Base-by-base conservation (phyloP, 2,797 vertebrate species). In the Myripristis murdjan region DNA sequence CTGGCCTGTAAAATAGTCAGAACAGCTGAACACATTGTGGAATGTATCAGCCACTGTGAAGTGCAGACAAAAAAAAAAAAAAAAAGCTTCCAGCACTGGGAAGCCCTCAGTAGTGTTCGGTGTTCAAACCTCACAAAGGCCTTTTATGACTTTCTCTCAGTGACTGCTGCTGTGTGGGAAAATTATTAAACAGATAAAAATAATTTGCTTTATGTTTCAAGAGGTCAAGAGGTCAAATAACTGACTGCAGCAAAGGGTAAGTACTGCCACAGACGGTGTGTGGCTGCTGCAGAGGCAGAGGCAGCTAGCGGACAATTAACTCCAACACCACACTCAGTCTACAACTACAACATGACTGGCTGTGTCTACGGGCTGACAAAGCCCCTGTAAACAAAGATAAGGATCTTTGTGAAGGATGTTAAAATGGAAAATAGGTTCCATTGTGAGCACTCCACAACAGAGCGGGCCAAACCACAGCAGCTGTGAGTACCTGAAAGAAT, bases 341-440 rank as follows among this genome's bases (percentile, higher is more conserved):
- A 20, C n/a, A n/a, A n/a, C 41, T 26, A 57, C 43, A 46, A 60
- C 23, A 22, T 24, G 44, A 33, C 41, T 6, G 39, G 35, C 54
- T 66, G 43, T 51, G 72, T 59, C 55, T 82, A 23, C 57, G 51
- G 41, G 46, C 31, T 73, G 39, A 78, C 64, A 65, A 81, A 75
- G 69, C 58, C 81, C 66, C 48, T 76, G 65, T 83, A 82, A 79
- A 86, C 84, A 78, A 60, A 72, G 80, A 81, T 72, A 70, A 83
- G 64, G 83, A 61, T 60, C 48, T 22, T 14, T 39, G 20, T 39
- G 64, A 75, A 51, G 70, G 54, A 68, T 81, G 76, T 70, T 64
- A 23, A 59, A 77, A n/a, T 28, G 41, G 69, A 75, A 67, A 83
- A 74, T 68, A 60, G 26, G 53, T 63, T 49, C 66, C 57, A 75